Evolutionary conservation across 2,113 vertebrate species (phyloP).

Genomic region (Myodes glareolus): DNA sequence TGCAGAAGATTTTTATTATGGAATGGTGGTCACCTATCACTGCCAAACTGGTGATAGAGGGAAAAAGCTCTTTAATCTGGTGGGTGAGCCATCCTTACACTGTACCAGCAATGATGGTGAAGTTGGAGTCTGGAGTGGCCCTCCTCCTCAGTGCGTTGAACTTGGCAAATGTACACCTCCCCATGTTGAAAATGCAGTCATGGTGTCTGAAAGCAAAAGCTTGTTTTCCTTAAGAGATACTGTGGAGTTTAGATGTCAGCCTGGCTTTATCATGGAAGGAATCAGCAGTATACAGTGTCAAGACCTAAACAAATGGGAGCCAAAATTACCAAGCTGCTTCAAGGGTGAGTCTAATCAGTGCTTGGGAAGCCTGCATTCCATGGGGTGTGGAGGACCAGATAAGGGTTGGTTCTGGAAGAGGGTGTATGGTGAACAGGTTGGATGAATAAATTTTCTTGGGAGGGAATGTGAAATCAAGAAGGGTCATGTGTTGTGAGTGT

Average conservation of each 20-base stretch:
- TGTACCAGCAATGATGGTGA: constrained; percentile 75
- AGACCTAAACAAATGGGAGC: constrained; percentile 74
- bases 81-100: constrained; percentile 73
- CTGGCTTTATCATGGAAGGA: constrained; percentile 77
- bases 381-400: neutral
- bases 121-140: constrained; percentile 80
- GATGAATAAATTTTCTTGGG: neutral
- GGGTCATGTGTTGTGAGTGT: rapidly evolving
- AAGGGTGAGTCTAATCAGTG: constrained; percentile 74
- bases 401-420: neutral
- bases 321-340: constrained; percentile 73
- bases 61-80: constrained; percentile 20
- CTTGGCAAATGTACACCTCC: constrained; percentile 72
- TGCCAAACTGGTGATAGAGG: neutral
- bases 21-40: constrained; percentile 66
- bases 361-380: neutral
- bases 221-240: constrained; percentile 74
- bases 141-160: constrained; percentile 57
- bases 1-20: constrained; percentile 70
- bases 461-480: neutral
- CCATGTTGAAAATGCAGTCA: constrained; percentile 40
- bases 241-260: constrained; percentile 66
- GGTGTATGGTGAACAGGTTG: rapidly evolving
- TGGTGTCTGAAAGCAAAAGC: constrained; percentile 41
- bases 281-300: constrained; percentile 63